Evolutionary conservation across 2,888 invertebrate species (phyloP), one percentile per base, ranked within the genome.

Genomic region (Synanthedon andrenaeformis): DNA sequence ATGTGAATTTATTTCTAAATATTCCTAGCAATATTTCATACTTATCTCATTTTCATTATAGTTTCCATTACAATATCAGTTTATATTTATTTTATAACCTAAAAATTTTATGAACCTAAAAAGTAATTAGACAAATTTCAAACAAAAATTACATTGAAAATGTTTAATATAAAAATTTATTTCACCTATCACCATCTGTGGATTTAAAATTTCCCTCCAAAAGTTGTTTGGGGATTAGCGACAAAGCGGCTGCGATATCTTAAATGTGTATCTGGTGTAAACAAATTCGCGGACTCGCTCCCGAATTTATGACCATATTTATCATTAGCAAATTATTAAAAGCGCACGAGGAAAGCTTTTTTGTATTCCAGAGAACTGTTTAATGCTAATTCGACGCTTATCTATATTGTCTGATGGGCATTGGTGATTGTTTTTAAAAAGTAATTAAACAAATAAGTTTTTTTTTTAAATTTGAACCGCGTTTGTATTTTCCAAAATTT

Each of bases 311-410:
- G 87, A 80, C 88, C 87, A 88, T 88, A 88, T 88, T 87, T 88
- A 88, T 88, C 88, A 88, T 88, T 88, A 88, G 82, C 88, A 82
- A 88, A 88, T 88, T 88, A 88, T 87, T 82, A 83, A 49, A 84
- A 84, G 77, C 79, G 74, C 72, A 69, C 68, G 69, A 69, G 71
- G 68, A 70, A 76, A 76, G 70, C 67, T 79, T 82, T 84, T 83
- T 82, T 53, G 73, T 74, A 67, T 76, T 72, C 72, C 66, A 69
- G 67, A 68, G 59, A 61, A 61, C 67, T 70, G 72, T 76, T 74
- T 70, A 69, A 68, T 65, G 59, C 60, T 66, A 67, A 73, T 70
- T 72, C 69, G 80, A 81, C 80, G 69, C 61, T 79, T 77, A 79
- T 81, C 79, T 62, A 73, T 72, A 74, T 76, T 79, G 74, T 72